Conservation (phyloP, 2,797 vertebrate species). For the Bucorvus abyssinicus region DNA sequence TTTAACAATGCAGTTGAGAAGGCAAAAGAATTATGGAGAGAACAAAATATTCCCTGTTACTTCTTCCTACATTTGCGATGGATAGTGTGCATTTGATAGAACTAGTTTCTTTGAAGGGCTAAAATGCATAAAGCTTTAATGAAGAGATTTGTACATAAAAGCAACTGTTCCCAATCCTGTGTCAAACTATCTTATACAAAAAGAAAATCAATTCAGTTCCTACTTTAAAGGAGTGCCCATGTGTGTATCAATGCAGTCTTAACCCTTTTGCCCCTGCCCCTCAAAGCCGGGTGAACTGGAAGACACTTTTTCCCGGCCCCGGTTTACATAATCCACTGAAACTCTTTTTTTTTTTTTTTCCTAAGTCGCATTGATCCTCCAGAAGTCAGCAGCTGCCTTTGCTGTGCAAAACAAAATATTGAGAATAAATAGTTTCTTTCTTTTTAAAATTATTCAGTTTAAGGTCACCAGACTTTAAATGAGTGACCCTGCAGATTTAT, state of each 20-base stretch:
- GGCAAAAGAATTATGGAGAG: conserved; percentile 76
- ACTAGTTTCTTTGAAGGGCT: conserved; percentile 79
- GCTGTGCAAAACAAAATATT: conserved; percentile 98
- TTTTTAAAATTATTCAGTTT: conserved; percentile 84
- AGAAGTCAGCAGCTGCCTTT: conserved; percentile 94
- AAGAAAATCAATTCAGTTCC: conserved; percentile 69
- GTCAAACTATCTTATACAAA: conserved; percentile 77
- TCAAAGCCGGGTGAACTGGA: conserved; percentile 70
- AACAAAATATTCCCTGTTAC: conserved; percentile 74
- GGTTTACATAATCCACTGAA: conserved; percentile 74
- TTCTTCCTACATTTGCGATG: conserved; percentile 72
- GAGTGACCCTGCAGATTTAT: conserved; percentile 85
- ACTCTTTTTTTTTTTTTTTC: conserved; percentile 49
- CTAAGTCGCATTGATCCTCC: conserved; percentile 80
- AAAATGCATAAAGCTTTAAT: conserved; percentile 80
- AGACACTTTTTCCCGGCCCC: conserved; percentile 73
- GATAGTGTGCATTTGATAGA: conserved; percentile 75
- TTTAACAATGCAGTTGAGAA: conserved; percentile 76
- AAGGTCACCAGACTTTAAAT: conserved; percentile 85
- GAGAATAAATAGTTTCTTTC: conserved; percentile 98
- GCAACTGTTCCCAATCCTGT: conserved; percentile 79
- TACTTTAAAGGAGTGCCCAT: conserved; percentile 73
- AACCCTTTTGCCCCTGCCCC: conserved; percentile 63
- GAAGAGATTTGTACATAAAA: conserved; percentile 77
- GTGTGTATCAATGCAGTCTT: conserved; percentile 69